A percentile compares a stretch with the other conserved stretches of the same genome.
These are phyloP conservation scores for Dryobotodes eremita DNA, from an alignment of 2,888 invertebrate species.

Conservation along the genomic window DNA sequence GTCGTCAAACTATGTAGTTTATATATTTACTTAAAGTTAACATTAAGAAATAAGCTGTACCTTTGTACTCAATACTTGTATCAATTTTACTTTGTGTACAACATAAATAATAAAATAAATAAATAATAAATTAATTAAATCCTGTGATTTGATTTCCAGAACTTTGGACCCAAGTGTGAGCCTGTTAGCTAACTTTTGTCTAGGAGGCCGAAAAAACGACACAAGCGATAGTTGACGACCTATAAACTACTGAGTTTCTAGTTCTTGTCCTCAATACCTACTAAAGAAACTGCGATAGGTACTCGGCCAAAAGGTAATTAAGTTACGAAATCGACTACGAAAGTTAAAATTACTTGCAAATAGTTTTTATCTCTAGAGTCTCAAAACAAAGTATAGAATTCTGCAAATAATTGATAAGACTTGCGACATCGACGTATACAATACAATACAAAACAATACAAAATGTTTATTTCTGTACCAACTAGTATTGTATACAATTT, in stretches of 20 bases:
- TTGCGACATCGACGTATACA: constrained; percentile 29
- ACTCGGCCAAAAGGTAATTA: constrained; percentile 23
- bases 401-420: constrained; percentile 48
- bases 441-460: no score
- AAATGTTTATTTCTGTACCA: no score
- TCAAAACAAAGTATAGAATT: constrained; percentile 22
- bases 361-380: constrained; percentile 36
- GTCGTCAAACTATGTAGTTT: background rate
- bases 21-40: background rate
- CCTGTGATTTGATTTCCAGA: background rate
- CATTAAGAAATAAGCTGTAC: background rate
- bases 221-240: background rate
- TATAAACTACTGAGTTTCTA: background rate
- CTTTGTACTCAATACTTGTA: no score
- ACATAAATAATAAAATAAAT: no score
- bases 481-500: constrained; percentile 35
- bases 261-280: background rate
- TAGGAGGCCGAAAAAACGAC: background rate
- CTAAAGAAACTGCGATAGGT: background rate
- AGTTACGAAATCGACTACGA: constrained; percentile 26
- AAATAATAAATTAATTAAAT: no score
- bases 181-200: background rate
- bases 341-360: constrained; percentile 50
- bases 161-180: background rate
- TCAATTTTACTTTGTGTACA: no score